Base-by-base conservation (phyloP, 2,113 vertebrate species). In the Pampusana beccarii region DNA sequence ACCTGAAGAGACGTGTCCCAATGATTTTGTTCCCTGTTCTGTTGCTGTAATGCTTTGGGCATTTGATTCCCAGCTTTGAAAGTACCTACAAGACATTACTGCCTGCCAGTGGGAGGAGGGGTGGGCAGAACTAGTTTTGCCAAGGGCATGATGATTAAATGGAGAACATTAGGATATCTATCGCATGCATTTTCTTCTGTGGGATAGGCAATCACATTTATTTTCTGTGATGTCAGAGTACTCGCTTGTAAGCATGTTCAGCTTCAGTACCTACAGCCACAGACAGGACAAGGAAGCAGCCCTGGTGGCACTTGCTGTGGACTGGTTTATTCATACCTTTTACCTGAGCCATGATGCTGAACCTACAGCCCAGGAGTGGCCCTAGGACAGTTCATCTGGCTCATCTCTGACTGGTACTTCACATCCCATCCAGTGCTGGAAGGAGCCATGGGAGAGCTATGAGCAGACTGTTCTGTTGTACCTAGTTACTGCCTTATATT, bases 1-100 rank as follows among this genome's bases (percentile, higher is more conserved):
- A 93, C 94, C 92, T 94, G 95, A 95, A 96, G 95, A 96, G 92
- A 29, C 77, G 72, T 94, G 95, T 94, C 95, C 96, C 73, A 40
- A 11, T 92, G 70, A 96, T 93, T 95, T 94, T 86, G 34, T 86
- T 94, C 51, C 53, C 16, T 77, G 11, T 89, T 87, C 36, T 87
- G 78, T 92, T 92, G 51, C 54, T 79, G 88, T 86, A 85, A 73
- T 89, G 88, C 88, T 96, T 91, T 82, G 33, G 92, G 88, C 95
- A 56, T 93, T 91, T 95, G 83, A 92, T 92, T 86, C 28, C 80
- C 65, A 84, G 88, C 61, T n/a, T 84, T 95, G 33, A 88, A 95
- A 92, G 86, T 48, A 92, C 89, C 91, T 95, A 89, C 28, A 79
- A 87, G 93, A 95, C 16, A 18, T 67, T 93, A 81, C 33, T 65